phyloP scores from a whole-genome alignment of 2,797 vertebrate species.

The Semaprochilodus insignis region DNA sequence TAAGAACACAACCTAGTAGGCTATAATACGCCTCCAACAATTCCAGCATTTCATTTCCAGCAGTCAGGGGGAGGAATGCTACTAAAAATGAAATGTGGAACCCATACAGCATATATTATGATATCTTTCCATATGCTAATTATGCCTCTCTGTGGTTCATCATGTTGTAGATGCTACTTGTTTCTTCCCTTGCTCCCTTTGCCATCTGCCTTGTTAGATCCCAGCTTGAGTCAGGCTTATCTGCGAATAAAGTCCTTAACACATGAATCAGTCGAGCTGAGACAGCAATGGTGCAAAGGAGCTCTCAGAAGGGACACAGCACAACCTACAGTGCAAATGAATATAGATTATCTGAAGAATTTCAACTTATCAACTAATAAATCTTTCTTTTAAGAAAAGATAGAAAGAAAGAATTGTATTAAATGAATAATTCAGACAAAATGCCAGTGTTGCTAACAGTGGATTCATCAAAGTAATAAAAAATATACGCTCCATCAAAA shows the following conservation, averaged over 20 bases:
- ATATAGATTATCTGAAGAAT: neutral
- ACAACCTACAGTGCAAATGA: neutral
- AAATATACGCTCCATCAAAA: too few relatives aligned
- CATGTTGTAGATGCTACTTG: constrained; percentile 36
- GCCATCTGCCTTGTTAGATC: constrained; percentile 48
- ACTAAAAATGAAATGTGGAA: constrained; percentile 21
- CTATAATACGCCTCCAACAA: neutral
- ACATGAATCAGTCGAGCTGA: constrained; percentile 34
- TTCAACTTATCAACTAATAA: neutral
- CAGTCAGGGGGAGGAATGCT: constrained; percentile 23
- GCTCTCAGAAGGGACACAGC: constrained; percentile 3
- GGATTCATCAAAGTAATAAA: too few relatives aligned
- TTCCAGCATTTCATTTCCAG: constrained; percentile 6
- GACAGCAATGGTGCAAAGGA: constrained; percentile 1
- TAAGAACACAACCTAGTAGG: neutral
- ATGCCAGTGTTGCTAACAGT: too few relatives aligned
- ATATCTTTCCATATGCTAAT: constrained; percentile 43
- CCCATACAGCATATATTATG: constrained; percentile 15
- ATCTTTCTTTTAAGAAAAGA: neutral
- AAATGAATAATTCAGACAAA: neutral
- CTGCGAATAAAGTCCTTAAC: constrained; percentile 50
- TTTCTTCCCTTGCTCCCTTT: constrained; percentile 39
- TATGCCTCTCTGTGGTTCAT: constrained; percentile 29
- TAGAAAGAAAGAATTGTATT: too few relatives aligned
- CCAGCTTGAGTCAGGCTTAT: constrained; percentile 48